Evolutionary conservation across 35 echinoderm and acorn worm species (phyloP), one percentile per base, ranked within the genome.

Genomic region (Anneissia japonica): DNA sequence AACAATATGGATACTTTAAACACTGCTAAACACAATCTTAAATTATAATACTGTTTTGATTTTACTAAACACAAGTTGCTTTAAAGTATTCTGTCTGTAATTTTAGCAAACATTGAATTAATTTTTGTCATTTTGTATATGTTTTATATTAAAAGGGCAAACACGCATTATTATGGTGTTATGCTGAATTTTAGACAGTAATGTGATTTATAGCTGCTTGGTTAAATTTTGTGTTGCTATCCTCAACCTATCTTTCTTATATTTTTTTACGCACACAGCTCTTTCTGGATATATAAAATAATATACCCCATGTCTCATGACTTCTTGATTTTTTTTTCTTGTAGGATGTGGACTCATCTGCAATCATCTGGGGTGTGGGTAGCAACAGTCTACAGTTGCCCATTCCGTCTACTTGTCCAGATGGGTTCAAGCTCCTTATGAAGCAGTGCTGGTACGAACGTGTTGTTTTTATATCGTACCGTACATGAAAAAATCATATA

Each of bases 361-460:
- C 95, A 56, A 98, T 98, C 39, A 98, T 98, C 86, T 98, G 95
- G 95, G 95, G 95, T n/a, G 95, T 98, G 26, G 95, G 95, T 30
- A 98, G 95, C 38, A 98, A 98, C 84, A 98, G 95, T 56, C 83
- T 98, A 7, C 91, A 93, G 87, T 86, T 98, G 45, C 95, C 95
- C 0, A 98, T 98, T 39, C 95, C 95, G 75, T 93, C 91, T 0
- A 98, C 95, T 19, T 98, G 95, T 37, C 95, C 95, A n/a, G 95
- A 98, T 36, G 95, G 95, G 35, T 98, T 98, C 79, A 93, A 98
- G 46, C 89, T 98, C 10, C 92, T 98, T 9, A 98, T 98, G 95
- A 98, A 94, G 79, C 95, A 98, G 81, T 96, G 93, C 85, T 94
- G 93, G 93, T 94, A 88, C 7, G 26, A 35, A 35, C 75, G 14